Conservation (phyloP, 2,113 vertebrate species). For the Aptenodytes forsteri region DNA sequence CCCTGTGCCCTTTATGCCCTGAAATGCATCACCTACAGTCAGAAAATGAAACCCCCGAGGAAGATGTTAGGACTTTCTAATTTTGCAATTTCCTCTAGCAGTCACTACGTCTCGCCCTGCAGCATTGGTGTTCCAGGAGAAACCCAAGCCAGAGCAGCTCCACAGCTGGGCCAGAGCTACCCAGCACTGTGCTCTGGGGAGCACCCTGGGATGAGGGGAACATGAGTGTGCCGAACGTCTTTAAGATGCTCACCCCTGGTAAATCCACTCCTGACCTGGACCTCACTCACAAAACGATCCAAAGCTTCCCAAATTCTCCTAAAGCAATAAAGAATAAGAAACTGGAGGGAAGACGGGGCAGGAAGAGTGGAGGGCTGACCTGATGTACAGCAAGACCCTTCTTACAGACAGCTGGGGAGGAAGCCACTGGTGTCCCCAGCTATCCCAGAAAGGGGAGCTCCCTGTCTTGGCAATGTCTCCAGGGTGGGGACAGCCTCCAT, state of each 20-base stretch:
- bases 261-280: not conserved
- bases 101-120: fast-evolving
- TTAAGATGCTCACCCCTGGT: not conserved
- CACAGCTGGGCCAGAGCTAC: not conserved
- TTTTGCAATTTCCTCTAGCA: not conserved
- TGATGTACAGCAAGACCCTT: not conserved
- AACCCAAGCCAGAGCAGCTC: not conserved
- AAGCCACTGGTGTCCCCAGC: not conserved
- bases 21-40: not conserved
- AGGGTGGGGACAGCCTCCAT: not conserved
- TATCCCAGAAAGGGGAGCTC: not conserved
- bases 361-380: not conserved
- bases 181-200: not conserved
- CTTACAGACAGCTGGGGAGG: not conserved
- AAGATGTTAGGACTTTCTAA: not conserved
- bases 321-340: not conserved
- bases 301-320: not conserved
- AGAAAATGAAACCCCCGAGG: not conserved
- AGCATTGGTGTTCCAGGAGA: not conserved
- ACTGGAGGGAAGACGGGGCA: not conserved
- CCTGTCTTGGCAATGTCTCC: not conserved
- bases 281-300: not conserved
- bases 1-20: not conserved
- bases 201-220: not conserved
- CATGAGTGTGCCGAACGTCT: not conserved